Evolutionary conservation across 2,113 vertebrate genomes (phyloP).

Genomic region (Procapra przewalskii): DNA sequence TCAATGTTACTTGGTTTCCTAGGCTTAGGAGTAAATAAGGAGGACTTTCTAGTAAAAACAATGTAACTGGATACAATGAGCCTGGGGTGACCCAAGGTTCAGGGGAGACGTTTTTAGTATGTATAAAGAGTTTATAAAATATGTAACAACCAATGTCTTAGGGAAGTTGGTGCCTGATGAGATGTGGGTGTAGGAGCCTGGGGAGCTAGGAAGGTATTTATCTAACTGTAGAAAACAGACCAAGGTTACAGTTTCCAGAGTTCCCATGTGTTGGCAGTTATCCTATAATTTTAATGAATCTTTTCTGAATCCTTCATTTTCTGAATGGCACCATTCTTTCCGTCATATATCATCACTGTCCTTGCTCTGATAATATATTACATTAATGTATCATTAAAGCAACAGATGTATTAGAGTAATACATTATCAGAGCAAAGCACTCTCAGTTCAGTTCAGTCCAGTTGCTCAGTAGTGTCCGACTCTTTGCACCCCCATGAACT

Average conservation of each 20-base stretch:
- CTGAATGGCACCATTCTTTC: conserved; percentile 76
- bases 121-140: conserved; percentile 80
- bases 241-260: conserved; percentile 50
- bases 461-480: no score
- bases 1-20: conserved; percentile 80
- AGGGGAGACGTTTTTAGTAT: conserved; percentile 73
- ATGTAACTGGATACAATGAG: conserved; percentile 76
- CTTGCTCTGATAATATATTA: conserved; percentile 77
- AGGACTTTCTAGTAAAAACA: conserved; percentile 78
- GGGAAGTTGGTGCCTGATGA: conserved; percentile 44
- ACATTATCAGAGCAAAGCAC: conserved; percentile 76
- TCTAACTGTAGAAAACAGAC: conserved; percentile 34
- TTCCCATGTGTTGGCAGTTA: conserved; percentile 57
- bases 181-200: neutral
- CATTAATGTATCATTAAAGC: conserved; percentile 81
- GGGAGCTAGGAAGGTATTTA: conserved; percentile 27
- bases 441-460: neutral
- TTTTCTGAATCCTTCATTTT: conserved; percentile 73
- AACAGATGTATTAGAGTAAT: conserved; percentile 78
- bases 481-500: no score
- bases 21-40: conserved; percentile 78
- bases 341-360: conserved; percentile 75
- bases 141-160: conserved; percentile 69
- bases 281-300: conserved; percentile 66
- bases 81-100: conserved; percentile 75